A percentile compares a stretch with the other conserved stretches of the same genome.
Evolutionary conservation across 2,113 vertebrate species (phyloP).

Genomic region (Aviceda subcristata): DNA sequence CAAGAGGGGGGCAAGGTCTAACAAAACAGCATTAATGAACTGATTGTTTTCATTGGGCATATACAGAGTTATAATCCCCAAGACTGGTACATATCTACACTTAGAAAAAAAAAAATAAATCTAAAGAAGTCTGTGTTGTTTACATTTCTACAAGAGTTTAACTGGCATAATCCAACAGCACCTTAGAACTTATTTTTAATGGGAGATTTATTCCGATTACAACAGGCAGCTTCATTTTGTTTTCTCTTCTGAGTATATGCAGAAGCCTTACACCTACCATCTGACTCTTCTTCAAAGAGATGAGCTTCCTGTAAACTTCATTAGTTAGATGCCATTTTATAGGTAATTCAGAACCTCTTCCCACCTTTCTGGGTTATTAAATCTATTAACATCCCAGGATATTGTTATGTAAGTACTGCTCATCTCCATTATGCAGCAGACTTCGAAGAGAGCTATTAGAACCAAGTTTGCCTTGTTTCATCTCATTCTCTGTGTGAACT

Average conservation of each 20-base stretch:
- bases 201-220: not conserved
- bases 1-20: conserved; percentile 58
- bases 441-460: conserved; percentile 30
- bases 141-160: not conserved
- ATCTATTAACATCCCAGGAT: conserved; percentile 61
- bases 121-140: not conserved
- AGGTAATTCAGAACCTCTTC: conserved; percentile 58
- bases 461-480: conserved; percentile 25
- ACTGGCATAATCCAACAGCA: not conserved
- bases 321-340: conserved; percentile 47
- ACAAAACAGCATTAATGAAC: conserved; percentile 64
- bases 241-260: not conserved
- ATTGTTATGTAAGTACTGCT: conserved; percentile 64
- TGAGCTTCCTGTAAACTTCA: conserved; percentile 44
- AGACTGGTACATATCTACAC: not conserved
- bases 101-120: not conserved
- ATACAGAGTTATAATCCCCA: conserved; percentile 40
- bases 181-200: not conserved
- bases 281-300: conserved; percentile 30
- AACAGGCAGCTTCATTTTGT: not conserved
- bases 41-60: conserved; percentile 45
- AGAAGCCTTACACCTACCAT: not conserved
- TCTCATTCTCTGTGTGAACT: conserved; percentile 5
- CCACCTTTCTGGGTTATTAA: conserved; percentile 66
- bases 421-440: conserved; percentile 54